phyloP scores from a whole-genome alignment of 2,113 vertebrate genomes.

The Erythrocebus patas region DNA sequence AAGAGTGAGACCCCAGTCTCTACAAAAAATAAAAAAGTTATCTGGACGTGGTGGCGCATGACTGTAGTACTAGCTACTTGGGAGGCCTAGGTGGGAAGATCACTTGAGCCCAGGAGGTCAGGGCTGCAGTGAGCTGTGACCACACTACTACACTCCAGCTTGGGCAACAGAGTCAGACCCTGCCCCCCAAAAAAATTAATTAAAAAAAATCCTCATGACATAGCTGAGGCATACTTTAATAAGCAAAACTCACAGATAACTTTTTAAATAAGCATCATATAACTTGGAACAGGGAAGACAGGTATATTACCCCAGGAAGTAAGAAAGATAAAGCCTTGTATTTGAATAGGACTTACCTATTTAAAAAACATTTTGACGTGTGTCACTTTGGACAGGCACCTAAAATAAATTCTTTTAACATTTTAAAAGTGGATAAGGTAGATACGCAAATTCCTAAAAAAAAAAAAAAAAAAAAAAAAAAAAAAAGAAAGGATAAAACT shows the following conservation, averaged over 20 bases:
- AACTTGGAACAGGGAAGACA: not conserved
- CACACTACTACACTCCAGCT: not conserved
- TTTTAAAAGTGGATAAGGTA: not conserved
- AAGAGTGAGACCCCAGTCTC: not conserved
- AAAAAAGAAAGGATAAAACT: not conserved
- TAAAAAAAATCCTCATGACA: not conserved
- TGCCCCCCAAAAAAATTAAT: not conserved
- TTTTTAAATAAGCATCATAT: not conserved
- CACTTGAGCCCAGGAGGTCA: not conserved
- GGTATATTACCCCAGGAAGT: not conserved
- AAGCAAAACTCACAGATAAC: not conserved
- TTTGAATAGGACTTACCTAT: not conserved
- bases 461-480: not conserved
- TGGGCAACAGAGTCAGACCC: not conserved
- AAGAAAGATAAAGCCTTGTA: not conserved
- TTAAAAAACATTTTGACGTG: conserved; percentile 33
- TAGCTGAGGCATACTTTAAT: not conserved
- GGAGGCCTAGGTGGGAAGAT: not conserved
- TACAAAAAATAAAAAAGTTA: not conserved
- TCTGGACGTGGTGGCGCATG: not conserved
- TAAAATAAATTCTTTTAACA: conserved; percentile 22
- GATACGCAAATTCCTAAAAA: not conserved
- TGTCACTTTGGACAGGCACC: not conserved
- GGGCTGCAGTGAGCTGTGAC: not conserved
- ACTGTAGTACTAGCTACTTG: not conserved